phyloP scores from a whole-genome alignment of 2,888 invertebrate genomes.

The Prosopocoilus inquinatus region DNA sequence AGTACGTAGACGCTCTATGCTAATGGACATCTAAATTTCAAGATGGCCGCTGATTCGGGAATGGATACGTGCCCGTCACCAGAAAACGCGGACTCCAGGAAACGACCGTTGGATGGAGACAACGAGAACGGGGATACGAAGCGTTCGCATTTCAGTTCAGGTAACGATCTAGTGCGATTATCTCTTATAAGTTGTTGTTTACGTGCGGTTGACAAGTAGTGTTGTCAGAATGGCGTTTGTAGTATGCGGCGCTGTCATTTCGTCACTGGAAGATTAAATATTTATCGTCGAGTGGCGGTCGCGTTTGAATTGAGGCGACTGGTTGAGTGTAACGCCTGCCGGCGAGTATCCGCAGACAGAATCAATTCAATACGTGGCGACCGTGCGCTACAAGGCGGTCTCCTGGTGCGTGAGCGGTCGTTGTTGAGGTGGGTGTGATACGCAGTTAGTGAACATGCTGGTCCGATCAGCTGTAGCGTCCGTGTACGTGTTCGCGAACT shows the following conservation, averaged over 20 bases:
- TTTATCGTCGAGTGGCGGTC: too few species aligned
- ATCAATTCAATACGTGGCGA: conserved; percentile 19
- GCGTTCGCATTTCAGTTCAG: conserved; percentile 82
- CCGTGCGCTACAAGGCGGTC: conserved; percentile 19
- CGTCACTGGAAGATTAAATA: too few species aligned
- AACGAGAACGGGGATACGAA: conserved; percentile 86
- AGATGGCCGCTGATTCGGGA: conserved; percentile 87
- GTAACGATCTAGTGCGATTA: conserved; percentile 55
- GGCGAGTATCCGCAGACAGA: too few species aligned
- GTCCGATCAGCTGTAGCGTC: conserved; percentile 16
- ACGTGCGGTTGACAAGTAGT: neutral
- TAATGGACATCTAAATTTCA: conserved; percentile 31
- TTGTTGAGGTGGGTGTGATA: conserved; percentile 21
- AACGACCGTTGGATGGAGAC: conserved; percentile 84
- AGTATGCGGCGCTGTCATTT: too few species aligned
- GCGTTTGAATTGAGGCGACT: too few species aligned
- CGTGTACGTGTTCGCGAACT: conserved; percentile 11
- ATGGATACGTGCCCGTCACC: conserved; percentile 94
- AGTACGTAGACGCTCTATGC: conserved; percentile 29
- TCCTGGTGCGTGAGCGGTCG: conserved; percentile 18
- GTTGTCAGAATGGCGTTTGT: neutral
- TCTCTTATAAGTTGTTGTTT: neutral
- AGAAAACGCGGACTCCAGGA: conserved; percentile 87
- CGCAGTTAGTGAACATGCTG: conserved; percentile 19
- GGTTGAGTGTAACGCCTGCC: too few species aligned